Conservation (phyloP, 2,113 vertebrate genomes). For the Nymphicus hollandicus region DNA sequence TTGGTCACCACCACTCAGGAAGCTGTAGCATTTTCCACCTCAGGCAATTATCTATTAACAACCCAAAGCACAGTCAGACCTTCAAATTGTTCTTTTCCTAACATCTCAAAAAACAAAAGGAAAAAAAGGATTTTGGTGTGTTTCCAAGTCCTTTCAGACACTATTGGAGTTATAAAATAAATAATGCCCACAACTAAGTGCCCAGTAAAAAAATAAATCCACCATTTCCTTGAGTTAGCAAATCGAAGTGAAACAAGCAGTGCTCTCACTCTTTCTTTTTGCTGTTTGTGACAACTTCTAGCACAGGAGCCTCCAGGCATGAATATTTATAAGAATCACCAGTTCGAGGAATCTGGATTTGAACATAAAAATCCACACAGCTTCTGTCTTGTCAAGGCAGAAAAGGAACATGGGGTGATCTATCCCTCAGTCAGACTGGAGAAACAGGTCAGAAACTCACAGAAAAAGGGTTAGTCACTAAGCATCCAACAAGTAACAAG, state of each 20-base stretch:
- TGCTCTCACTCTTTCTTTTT: neutral
- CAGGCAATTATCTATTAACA: neutral
- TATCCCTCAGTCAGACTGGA: neutral
- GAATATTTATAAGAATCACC: neutral
- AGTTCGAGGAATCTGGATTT: neutral
- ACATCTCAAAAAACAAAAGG: neutral
- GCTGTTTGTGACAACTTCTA: neutral
- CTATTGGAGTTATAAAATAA: neutral
- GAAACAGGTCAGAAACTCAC: neutral
- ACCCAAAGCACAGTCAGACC: neutral
- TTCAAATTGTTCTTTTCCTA: neutral
- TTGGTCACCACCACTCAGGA: neutral
- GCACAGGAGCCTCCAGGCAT: neutral
- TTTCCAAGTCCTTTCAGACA: neutral
- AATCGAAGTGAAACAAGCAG: neutral
- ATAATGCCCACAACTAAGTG: neutral
- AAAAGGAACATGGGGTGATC: accelerated
- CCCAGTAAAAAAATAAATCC: neutral
- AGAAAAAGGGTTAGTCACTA: neutral
- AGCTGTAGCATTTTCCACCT: neutral
- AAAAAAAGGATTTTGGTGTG: neutral
- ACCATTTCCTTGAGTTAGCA: neutral
- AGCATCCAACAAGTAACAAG: accelerated
- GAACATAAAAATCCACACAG: accelerated
- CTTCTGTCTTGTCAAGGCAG: neutral